Evolutionary conservation across 2,797 vertebrate genomes (phyloP).

Genomic region (Dicrostonyx torquatus): DNA sequence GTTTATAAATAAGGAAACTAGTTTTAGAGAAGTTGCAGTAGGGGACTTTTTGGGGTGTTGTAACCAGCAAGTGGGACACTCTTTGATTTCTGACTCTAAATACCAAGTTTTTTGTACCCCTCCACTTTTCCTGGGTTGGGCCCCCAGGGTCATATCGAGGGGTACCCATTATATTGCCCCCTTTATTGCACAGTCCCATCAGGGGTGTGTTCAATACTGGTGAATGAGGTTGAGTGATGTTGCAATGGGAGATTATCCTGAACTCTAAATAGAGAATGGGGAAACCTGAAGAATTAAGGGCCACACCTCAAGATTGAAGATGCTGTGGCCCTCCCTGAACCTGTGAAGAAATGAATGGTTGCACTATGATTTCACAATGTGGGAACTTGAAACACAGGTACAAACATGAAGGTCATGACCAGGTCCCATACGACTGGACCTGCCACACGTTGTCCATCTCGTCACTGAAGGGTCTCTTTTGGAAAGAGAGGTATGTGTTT

Average conservation of each 20-base stretch:
- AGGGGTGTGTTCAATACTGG: background rate
- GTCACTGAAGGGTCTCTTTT: background rate
- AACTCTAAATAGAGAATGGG: background rate
- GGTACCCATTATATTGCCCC: background rate
- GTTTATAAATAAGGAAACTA: constrained; percentile 52
- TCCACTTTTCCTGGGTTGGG: background rate
- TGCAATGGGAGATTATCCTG: background rate
- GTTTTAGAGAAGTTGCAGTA: background rate
- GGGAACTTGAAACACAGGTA: background rate
- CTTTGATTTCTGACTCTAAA: background rate
- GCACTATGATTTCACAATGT: background rate
- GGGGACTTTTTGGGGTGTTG: background rate
- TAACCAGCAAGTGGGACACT: background rate
- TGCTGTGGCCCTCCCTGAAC: background rate
- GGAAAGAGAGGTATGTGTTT: background rate
- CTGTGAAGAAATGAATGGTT: background rate
- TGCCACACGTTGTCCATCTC: background rate
- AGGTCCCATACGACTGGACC: too few species aligned
- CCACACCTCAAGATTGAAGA: background rate
- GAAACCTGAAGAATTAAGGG: background rate
- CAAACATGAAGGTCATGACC: background rate
- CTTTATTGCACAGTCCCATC: background rate
- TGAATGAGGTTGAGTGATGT: background rate
- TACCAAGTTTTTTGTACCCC: background rate
- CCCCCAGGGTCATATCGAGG: background rate